Percentiles rank a stretch among this genome's conserved stretches.
Evolutionary conservation across 2,888 invertebrate species (phyloP).

Genomic region (Drosophila parthenogenetica): DNA sequence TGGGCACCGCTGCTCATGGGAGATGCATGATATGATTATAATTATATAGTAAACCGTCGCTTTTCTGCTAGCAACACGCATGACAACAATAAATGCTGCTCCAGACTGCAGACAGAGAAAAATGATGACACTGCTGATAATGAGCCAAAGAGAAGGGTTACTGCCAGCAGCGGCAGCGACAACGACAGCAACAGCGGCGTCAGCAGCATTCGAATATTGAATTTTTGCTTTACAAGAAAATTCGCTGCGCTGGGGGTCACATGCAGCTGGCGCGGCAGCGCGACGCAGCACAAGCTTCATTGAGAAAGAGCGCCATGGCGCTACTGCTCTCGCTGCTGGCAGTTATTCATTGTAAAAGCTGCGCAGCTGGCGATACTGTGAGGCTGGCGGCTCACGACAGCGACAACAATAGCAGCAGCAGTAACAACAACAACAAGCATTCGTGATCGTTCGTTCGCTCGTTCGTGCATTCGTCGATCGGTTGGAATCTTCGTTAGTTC

Average conservation of each 20-base stretch:
- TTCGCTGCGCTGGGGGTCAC: conserved; percentile 68
- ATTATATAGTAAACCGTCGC: conserved; percentile 60
- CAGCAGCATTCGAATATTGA: conserved; percentile 31
- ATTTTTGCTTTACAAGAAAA: conserved; percentile 56
- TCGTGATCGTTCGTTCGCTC: conserved; percentile 25
- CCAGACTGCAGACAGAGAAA: conserved; percentile 27
- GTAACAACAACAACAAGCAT: neutral
- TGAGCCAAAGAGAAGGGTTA: conserved; percentile 47
- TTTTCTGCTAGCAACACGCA: conserved; percentile 38
- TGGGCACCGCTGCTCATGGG: conserved; percentile 45
- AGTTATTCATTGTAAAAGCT: conserved; percentile 37
- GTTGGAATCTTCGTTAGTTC: neutral
- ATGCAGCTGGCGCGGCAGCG: conserved; percentile 56
- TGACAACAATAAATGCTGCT: conserved; percentile 17
- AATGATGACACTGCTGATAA: conserved; percentile 61
- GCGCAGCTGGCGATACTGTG: conserved; percentile 6
- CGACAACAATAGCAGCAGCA: conserved; percentile 1
- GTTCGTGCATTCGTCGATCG: conserved; percentile 4
- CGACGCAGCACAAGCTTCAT: conserved; percentile 52
- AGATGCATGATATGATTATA: conserved; percentile 72
- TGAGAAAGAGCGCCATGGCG: conserved; percentile 20
- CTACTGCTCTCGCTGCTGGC: neutral
- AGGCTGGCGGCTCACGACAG: conserved; percentile 27
- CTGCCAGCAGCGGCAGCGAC: conserved; percentile 34
- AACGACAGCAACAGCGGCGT: conserved; percentile 23